These are phyloP conservation scores for Anoplophora glabripennis DNA, from an alignment of 1,140 invertebrate genomes.

Conservation along the genomic window DNA sequence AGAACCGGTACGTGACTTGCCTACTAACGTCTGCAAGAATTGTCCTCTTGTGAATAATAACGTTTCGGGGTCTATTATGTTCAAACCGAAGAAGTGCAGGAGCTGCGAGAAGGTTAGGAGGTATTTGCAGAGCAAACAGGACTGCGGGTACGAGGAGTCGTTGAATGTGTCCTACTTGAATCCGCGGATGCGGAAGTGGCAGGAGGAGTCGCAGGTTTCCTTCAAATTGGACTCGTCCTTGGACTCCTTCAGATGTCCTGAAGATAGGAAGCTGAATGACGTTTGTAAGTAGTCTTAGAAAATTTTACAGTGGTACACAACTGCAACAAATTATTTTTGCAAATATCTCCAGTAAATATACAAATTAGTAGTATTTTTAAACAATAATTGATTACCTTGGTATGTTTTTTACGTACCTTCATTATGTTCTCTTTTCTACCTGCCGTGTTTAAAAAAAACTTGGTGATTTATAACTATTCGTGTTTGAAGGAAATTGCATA, in stretches of 20 bases:
- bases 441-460: no score
- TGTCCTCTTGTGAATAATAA: background rate
- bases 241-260: conserved; percentile 8
- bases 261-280: background rate
- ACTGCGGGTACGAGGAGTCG: background rate
- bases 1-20: background rate
- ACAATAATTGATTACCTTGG: no score
- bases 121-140: background rate
- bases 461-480: no score
- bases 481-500: no score
- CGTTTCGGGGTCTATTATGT: background rate
- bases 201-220: conserved; percentile 31
- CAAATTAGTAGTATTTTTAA: no score
- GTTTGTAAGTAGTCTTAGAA: conserved; percentile 30
- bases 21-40: background rate
- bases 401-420: no score
- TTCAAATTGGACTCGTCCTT: conserved; percentile 28
- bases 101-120: background rate
- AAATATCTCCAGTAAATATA: no score
- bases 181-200: conserved; percentile 30
- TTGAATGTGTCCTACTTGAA: conserved; percentile 34
- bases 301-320: no score
- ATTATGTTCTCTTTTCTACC: no score
- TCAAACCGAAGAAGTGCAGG: background rate
- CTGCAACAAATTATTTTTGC: no score